A percentile compares a stretch with the other conserved stretches of the same genome.
Evolutionary conservation across 2,113 vertebrate species (phyloP).

Genomic region (Erinaceus europaeus): DNA sequence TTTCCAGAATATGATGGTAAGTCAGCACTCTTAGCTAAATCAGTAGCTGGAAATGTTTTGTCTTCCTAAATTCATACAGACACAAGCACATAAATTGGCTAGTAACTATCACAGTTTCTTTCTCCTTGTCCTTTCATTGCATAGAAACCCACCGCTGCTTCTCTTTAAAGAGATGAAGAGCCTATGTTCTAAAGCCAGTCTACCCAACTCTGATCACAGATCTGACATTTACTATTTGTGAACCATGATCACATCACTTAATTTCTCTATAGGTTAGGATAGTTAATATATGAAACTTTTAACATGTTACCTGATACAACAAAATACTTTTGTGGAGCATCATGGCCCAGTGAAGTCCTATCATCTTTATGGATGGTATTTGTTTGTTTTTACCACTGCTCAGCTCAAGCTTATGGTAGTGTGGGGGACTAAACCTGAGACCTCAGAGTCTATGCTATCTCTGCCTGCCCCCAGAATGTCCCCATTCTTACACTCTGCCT

Average conservation of each 20-base stretch:
- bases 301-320: neutral
- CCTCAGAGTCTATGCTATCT: too few relatives aligned
- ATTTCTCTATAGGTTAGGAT: neutral
- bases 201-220: neutral
- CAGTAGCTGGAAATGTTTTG: neutral
- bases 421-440: too few relatives aligned
- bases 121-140: neutral
- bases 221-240: neutral
- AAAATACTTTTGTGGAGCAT: neutral
- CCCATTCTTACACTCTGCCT: neutral
- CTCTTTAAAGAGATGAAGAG: neutral
- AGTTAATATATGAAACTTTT: too few relatives aligned
- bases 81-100: neutral
- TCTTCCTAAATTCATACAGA: neutral
- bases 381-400: too few relatives aligned
- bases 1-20: slow-evolving; percentile 96
- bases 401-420: too few relatives aligned
- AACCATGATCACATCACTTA: neutral
- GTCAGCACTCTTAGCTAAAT: slow-evolving; percentile 49
- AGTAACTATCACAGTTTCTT: neutral
- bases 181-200: neutral
- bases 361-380: neutral
- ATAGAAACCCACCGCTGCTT: neutral
- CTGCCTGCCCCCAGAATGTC: too few relatives aligned
- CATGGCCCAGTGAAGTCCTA: neutral